Conservation (phyloP, 2,113 vertebrate species). For the Psammodynastes pulverulentus region DNA sequence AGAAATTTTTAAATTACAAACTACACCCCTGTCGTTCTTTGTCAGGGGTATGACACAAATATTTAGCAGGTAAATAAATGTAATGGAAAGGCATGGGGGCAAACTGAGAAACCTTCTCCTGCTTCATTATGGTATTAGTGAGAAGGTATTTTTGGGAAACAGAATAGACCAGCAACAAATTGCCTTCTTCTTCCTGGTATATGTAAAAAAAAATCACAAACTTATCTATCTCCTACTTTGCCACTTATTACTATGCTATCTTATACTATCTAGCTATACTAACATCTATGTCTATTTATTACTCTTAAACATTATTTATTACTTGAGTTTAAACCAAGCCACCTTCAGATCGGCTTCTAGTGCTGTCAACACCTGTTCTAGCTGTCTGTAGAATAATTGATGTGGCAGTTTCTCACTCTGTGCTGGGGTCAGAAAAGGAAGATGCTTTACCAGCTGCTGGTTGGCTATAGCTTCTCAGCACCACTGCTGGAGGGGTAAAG, state of each 20-base stretch:
- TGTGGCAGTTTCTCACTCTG: background rate
- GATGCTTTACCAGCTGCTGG: background rate
- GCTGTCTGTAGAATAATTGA: background rate
- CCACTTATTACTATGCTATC: background rate
- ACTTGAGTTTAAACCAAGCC: background rate
- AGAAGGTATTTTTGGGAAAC: background rate
- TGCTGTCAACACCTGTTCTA: background rate
- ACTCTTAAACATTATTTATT: background rate
- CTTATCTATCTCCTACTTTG: background rate
- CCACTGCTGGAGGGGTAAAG: background rate
- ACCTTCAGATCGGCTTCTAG: background rate
- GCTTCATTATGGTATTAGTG: background rate
- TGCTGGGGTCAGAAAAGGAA: background rate
- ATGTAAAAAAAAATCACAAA: background rate
- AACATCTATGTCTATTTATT: background rate
- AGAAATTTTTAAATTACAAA: background rate
- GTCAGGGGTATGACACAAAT: background rate
- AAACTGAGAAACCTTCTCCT: no score
- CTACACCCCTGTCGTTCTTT: background rate
- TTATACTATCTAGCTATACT: background rate
- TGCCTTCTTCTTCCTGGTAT: background rate
- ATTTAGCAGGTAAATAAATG: background rate
- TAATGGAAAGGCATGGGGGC: background rate
- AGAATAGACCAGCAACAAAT: background rate
- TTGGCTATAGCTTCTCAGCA: background rate